phyloP scores from a whole-genome alignment of 2,888 invertebrate species.

The Coelopa pilipes region DNA sequence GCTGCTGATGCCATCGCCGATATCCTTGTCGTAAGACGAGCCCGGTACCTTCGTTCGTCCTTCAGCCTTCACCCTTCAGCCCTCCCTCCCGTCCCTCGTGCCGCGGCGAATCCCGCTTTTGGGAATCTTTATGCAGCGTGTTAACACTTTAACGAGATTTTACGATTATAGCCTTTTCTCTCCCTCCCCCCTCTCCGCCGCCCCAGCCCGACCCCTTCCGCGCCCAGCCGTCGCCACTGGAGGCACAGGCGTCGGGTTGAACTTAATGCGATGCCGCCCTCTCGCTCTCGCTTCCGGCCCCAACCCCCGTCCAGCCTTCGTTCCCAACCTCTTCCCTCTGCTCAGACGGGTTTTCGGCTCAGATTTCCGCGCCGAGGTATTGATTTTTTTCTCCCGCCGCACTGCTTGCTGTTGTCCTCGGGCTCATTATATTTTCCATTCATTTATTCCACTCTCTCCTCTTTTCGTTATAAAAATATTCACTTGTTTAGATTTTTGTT shows the following conservation, averaged over 20 bases:
- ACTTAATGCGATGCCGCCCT: not conserved
- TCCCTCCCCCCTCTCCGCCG: not conserved
- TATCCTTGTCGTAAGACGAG: constrained; percentile 13
- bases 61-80: not conserved
- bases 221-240: not conserved
- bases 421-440: too few relatives aligned
- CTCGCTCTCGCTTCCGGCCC: too few relatives aligned
- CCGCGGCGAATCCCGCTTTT: constrained; percentile 36
- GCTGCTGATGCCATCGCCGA: not conserved
- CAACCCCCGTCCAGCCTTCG: too few relatives aligned
- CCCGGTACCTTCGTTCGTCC: not conserved
- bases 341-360: too few relatives aligned
- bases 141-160: constrained; percentile 57
- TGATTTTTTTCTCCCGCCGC: too few relatives aligned
- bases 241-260: not conserved
- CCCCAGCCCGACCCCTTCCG: not conserved
- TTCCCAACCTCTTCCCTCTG: too few relatives aligned
- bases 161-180: constrained; percentile 42
- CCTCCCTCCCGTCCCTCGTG: not conserved
- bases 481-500: not conserved
- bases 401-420: too few relatives aligned
- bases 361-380: too few relatives aligned
- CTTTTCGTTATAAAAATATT: too few relatives aligned
- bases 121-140: constrained; percentile 51
- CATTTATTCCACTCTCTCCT: too few relatives aligned